A percentile compares a stretch with the other conserved stretches of the same genome.
Conservation (phyloP, 1,140 invertebrate species). For the Bactericera cockerelli region DNA sequence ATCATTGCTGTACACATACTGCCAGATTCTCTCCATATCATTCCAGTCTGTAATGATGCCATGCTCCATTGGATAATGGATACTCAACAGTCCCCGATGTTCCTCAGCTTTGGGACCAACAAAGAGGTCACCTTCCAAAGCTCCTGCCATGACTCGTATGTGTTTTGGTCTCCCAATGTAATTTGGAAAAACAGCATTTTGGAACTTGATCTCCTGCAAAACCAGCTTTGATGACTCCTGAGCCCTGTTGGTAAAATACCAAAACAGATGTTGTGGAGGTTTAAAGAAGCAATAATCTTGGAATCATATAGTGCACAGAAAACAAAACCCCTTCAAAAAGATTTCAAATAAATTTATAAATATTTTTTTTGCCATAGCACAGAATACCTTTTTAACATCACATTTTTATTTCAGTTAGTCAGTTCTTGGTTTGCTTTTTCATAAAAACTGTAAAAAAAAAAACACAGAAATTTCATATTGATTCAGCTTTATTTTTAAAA, state of each 20-base stretch:
- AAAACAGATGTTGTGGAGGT: too few species aligned
- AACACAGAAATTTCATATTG: too few species aligned
- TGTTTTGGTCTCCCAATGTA: constrained; percentile 97
- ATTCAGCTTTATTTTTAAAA: too few species aligned
- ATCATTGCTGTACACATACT: constrained; percentile 92
- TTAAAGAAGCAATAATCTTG: too few species aligned
- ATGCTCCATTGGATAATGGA: constrained; percentile 99
- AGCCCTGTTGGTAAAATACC: constrained; percentile 55
- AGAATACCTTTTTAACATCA: too few species aligned
- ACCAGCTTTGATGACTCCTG: constrained; percentile 97
- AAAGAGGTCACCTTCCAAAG: constrained; percentile 92
- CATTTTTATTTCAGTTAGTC: too few species aligned
- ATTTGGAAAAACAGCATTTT: constrained; percentile 98
- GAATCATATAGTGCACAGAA: too few species aligned
- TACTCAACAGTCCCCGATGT: constrained; percentile 84
- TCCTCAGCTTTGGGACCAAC: constrained; percentile 91
- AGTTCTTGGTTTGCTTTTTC: too few species aligned
- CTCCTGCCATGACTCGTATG: constrained; percentile 96
- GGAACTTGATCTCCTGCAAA: constrained; percentile 99
- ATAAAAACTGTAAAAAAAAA: too few species aligned
- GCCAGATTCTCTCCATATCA: constrained; percentile 99
- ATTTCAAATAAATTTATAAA: too few species aligned
- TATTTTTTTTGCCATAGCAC: too few species aligned
- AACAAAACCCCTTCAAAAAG: too few species aligned
- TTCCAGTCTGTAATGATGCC: constrained; percentile 99